Evolutionary conservation across 2,797 vertebrate species (phyloP).

Genomic region (Clamator glandarius): DNA sequence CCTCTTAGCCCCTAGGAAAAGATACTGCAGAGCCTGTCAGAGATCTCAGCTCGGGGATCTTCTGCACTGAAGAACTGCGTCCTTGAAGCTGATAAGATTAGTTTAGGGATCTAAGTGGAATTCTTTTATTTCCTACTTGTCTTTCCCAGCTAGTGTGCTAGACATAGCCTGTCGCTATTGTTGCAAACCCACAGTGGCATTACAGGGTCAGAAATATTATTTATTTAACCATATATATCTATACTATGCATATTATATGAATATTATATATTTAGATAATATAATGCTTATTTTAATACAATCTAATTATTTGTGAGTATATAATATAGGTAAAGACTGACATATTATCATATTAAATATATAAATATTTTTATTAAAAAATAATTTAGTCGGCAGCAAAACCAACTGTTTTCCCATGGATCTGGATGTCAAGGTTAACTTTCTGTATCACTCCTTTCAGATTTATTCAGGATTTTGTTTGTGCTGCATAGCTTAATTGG

Average conservation of each 20-base stretch:
- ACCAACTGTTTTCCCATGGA: background rate
- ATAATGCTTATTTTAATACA: too few relatives aligned
- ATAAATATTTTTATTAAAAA: background rate
- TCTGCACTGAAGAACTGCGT: background rate
- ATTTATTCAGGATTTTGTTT: background rate
- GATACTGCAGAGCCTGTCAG: background rate
- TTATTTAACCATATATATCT: background rate
- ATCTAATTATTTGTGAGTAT: background rate
- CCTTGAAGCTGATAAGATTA: background rate
- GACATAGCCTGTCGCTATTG: background rate
- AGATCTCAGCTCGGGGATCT: background rate
- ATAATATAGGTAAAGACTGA: background rate
- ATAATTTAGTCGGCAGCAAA: background rate
- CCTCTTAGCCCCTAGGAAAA: background rate
- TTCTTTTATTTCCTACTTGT: background rate
- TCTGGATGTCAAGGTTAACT: background rate
- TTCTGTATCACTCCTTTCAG: background rate
- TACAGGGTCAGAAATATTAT: background rate
- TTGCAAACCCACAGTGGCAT: background rate
- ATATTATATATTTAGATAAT: too few relatives aligned
- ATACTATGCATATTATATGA: too few relatives aligned
- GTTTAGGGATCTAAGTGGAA: accelerated
- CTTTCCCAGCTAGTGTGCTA: background rate
- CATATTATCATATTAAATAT: background rate
- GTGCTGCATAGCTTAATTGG: background rate